Base-by-base conservation (phyloP, 2,797 vertebrate genomes). In the Arctocebus calabarensis region DNA sequence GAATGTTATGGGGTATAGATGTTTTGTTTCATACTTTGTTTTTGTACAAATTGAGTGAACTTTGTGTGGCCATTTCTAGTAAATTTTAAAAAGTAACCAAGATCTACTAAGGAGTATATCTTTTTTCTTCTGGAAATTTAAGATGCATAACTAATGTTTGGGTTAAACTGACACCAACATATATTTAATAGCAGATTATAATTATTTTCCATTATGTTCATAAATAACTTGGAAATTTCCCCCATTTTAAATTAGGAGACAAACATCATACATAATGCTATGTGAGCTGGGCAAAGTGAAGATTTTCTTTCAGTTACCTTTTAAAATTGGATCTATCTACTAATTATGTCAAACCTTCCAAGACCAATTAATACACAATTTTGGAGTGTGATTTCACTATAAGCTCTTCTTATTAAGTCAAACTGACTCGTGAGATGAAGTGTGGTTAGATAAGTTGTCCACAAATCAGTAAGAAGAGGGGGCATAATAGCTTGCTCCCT, bases 241-340 rank as follows among this genome's bases (percentile, higher is more conserved):
- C 29, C 45, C 25, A 79, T 48, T 92, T 90, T 85, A 74, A 84
- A 78, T 57, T 14, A 68, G 52, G 57, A 95, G 74, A 88, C 94
- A 25, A 16, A 9, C 4, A 43, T 68, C 55, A 40, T 70, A 17
- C 1, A 86, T 61, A 96, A 91, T 96, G 77, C 64, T 78, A 84
- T 55, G 52, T 34, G 3, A 94, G 82, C 34, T 96, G 55, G 34
- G 79, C 62, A 74, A 88, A 95, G 68, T 0, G 0, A 92, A 88
- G 70, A 84, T 90, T 92, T 92, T 37, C 34, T 92, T 96, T 96
- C 29, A 73, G 94, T 96, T 98, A 87, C 16, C 55, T 84, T 43
- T 95, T 97, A 92, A 95, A 81, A 90, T 87, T 75, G 6, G 25
- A 94, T 94, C 96, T 82, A 81, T 57, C 14, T 61, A 20, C 29